Base-by-base conservation (phyloP, 92 coral and sea anemone genomes). In the Epizoanthus illoricatus region DNA sequence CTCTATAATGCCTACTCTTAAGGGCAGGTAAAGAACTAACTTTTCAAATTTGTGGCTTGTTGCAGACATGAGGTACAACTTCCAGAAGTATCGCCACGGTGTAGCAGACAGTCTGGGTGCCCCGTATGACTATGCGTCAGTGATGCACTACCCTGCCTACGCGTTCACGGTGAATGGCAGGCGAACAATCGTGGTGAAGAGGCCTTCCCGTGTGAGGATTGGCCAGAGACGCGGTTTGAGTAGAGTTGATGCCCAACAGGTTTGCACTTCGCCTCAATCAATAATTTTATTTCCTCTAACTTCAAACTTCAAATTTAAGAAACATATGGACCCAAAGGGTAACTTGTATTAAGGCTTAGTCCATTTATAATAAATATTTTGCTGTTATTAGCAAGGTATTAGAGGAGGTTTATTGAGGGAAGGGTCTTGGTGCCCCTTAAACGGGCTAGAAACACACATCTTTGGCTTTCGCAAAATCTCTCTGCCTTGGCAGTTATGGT, bases 111-210 rank as follows among this genome's bases (percentile, higher is more conserved):
- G 86, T 18, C 86, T 87, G 6, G 76, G 76, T 19, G 90, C 81
- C 13, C 86, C 90, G 11, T 87, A 87, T 21, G 90, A 87, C 86
- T 87, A 87, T 23, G 65, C 40, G n/a, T 81, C 86, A 33, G 58
- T 87, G 12, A 87, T 87, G 90, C 90, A 87, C 66, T 87, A 87
- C 67, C 90, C 90, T 2, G 68, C 39, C 36, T 23, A 49, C 61
- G 90, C 90, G 20, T 87, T 87, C 79, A 49, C 86, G 13, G 5
- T 11, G 28, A 87, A 87, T 69, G 78, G 86, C 10, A 59, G 41
- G 12, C 75, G 69, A 5, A 87, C 90, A 1, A 87, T 87, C 45
- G 76, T 61, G 56, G 69, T 82, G 60, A 87, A 75, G 57, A 40
- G 41, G 45, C 62, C 83, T 62, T 71, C 74, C 18, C 3, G 47